A percentile compares a stretch with the other conserved stretches of the same genome.
These are phyloP conservation scores for Euzophera pinguis DNA, from an alignment of 2,888 invertebrate genomes.

Conservation along the genomic window DNA sequence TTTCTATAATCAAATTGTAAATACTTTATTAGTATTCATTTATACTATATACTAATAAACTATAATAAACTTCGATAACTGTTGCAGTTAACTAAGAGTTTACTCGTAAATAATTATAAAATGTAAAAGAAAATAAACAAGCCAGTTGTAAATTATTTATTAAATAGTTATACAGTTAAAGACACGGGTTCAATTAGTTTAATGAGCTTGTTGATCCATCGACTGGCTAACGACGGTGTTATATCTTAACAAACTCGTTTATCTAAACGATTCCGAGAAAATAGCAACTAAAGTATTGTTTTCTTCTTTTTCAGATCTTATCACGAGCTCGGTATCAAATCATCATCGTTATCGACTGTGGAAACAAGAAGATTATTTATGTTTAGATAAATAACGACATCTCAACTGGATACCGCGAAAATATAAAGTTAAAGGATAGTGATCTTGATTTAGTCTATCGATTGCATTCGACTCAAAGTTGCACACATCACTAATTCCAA, in stretches of 20 bases:
- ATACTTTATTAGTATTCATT: too few species aligned
- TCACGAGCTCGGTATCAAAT: conserved; percentile 54
- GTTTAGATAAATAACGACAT: conserved; percentile 23
- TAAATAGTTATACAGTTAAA: background rate
- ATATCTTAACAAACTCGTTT: conserved; percentile 26
- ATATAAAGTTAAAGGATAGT: conserved; percentile 29
- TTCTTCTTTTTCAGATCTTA: conserved; percentile 60
- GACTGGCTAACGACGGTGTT: background rate
- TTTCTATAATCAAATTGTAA: too few species aligned
- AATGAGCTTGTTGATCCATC: conserved; percentile 8
- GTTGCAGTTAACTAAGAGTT: background rate
- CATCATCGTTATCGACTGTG: conserved; percentile 53
- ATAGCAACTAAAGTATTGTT: conserved; percentile 26
- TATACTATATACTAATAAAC: too few species aligned
- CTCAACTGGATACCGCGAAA: conserved; percentile 25
- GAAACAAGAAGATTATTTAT: conserved; percentile 39
- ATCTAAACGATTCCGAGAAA: conserved; percentile 25
- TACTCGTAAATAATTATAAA: background rate
- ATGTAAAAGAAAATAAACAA: background rate
- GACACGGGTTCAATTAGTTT: background rate
- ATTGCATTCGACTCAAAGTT: conserved; percentile 29
- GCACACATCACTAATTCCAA: conserved; percentile 17
- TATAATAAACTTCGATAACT: background rate
- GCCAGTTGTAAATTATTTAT: background rate
- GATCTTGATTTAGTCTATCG: conserved; percentile 32